These are phyloP conservation scores for Catharus bicknelli DNA, from an alignment of 2,113 vertebrate species.

Conservation along the genomic window DNA sequence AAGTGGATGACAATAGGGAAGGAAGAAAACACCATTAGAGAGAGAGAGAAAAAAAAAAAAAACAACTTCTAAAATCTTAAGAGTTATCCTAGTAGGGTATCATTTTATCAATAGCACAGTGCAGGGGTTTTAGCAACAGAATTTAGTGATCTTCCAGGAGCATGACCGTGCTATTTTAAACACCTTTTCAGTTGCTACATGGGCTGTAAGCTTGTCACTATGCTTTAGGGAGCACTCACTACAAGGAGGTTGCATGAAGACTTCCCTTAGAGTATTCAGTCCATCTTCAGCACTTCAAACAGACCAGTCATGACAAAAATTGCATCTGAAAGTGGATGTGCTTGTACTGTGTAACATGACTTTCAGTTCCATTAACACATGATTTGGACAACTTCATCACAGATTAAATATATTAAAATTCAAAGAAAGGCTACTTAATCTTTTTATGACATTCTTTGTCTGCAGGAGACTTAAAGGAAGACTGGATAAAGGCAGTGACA, in stretches of 20 bases:
- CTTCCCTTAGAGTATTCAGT: background rate
- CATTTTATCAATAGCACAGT: background rate
- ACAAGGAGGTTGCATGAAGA: background rate
- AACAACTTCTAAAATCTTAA: background rate
- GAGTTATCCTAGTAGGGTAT: background rate
- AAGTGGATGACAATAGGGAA: background rate
- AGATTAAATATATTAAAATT: background rate
- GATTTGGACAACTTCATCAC: background rate
- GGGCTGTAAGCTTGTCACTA: slow-evolving; percentile 9
- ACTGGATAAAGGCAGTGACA: background rate
- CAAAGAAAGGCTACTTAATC: background rate
- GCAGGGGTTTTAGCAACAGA: background rate
- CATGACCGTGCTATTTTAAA: background rate
- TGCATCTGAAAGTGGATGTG: background rate
- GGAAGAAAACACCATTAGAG: background rate
- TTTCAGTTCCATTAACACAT: background rate
- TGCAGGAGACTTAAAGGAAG: background rate
- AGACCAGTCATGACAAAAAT: slow-evolving; percentile 2
- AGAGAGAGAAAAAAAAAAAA: background rate
- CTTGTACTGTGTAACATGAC: background rate
- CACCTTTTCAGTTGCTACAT: background rate
- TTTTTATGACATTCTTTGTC: background rate
- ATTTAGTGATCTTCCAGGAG: background rate
- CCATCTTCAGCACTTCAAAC: background rate
- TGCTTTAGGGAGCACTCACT: background rate